These are phyloP conservation scores for Eriocheir sinensis DNA, from an alignment of 1,140 invertebrate genomes.

Conservation along the genomic window DNA sequence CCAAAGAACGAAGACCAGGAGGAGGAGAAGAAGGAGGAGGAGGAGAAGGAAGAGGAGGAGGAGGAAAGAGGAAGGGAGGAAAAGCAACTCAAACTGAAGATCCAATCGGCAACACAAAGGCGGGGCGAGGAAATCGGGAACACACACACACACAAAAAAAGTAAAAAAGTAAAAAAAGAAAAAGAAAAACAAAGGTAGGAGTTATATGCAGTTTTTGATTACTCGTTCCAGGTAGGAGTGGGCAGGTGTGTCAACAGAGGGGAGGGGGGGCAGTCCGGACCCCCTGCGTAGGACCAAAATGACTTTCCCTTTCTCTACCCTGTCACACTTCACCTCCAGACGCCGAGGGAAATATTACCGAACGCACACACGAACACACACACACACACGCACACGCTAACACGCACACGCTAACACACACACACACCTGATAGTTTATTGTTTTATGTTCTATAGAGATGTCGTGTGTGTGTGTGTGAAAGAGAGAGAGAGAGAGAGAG, in stretches of 20 bases:
- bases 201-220: slow-evolving; percentile 8
- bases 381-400: slow-evolving; percentile 10
- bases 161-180: too few species aligned
- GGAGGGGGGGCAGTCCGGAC: too few species aligned
- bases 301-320: slow-evolving; percentile 23
- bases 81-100: not conserved
- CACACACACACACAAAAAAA: too few species aligned
- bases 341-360: not conserved
- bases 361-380: slow-evolving; percentile 12
- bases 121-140: not conserved
- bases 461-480: too few species aligned
- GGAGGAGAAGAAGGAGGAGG: not conserved
- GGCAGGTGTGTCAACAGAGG: too few species aligned
- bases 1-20: not conserved
- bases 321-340: slow-evolving; percentile 1
- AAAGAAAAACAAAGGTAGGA: not conserved
- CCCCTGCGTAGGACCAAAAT: not conserved
- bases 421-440: too few species aligned
- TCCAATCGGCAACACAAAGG: not conserved
- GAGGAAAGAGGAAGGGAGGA: not conserved
- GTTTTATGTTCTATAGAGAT: too few species aligned
- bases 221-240: not conserved
- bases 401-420: not conserved
- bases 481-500: too few species aligned
- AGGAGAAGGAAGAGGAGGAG: not conserved